Evolutionary conservation across 2,888 invertebrate genomes (phyloP).

Genomic region (Sylvicola fuscatus): DNA sequence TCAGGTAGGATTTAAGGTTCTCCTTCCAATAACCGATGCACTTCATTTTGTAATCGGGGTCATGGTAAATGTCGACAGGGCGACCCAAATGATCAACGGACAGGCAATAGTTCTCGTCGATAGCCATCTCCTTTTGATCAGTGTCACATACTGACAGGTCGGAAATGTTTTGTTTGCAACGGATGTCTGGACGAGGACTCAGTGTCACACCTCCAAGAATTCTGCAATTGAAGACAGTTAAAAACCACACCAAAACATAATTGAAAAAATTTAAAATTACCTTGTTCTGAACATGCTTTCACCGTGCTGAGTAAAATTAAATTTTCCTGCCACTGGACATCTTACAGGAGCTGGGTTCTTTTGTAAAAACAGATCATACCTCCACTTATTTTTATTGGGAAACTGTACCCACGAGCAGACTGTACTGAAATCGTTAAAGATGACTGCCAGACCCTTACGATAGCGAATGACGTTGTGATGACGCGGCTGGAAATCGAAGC

Average conservation of each 20-base stretch:
- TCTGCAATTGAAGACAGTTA: slow-evolving; percentile 23
- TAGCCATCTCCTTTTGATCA: slow-evolving; percentile 82
- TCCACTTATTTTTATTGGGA: slow-evolving; percentile 64
- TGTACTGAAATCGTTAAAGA: slow-evolving; percentile 75
- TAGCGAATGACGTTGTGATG: slow-evolving; percentile 92
- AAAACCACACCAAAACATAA: slow-evolving; percentile 4
- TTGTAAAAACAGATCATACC: slow-evolving; percentile 58
- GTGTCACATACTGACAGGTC: slow-evolving; percentile 91
- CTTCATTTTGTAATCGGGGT: slow-evolving; percentile 90
- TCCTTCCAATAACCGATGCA: slow-evolving; percentile 98
- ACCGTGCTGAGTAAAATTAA: slow-evolving; percentile 81
- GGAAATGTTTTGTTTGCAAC: slow-evolving; percentile 83
- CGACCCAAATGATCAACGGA: slow-evolving; percentile 90
- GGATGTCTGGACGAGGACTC: slow-evolving; percentile 78
- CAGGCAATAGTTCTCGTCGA: slow-evolving; percentile 90
- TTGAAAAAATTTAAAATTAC: slow-evolving; percentile 12
- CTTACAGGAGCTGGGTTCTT: slow-evolving; percentile 78
- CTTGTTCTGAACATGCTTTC: slow-evolving; percentile 74
- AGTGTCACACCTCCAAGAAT: slow-evolving; percentile 90
- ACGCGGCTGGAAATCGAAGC: slow-evolving; percentile 88
- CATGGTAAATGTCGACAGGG: slow-evolving; percentile 87
- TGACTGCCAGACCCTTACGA: slow-evolving; percentile 70
- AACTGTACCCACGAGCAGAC: slow-evolving; percentile 93
- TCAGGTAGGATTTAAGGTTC: slow-evolving; percentile 86
- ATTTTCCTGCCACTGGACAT: slow-evolving; percentile 94